Percentiles rank a stretch among this genome's conserved stretches.
Evolutionary conservation across 2,113 vertebrate genomes (phyloP).

Genomic region (Brachyhypopomus occidentalis): DNA sequence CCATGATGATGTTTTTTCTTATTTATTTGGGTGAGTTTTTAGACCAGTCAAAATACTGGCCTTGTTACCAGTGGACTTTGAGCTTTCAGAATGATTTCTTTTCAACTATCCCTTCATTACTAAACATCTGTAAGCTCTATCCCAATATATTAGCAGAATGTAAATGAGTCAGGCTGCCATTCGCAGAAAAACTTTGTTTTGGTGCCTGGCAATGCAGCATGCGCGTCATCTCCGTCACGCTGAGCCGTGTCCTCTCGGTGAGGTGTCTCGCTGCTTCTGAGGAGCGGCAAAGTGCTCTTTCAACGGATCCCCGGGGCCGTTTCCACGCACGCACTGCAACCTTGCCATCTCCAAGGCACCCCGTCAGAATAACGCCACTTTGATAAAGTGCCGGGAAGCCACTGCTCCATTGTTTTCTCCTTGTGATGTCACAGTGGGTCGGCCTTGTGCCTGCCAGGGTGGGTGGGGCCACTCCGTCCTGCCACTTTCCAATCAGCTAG

Average conservation of each 20-base stretch:
- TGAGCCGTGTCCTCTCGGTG: neutral
- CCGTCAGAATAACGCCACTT: conserved; percentile 22
- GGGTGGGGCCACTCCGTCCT: conserved; percentile 17
- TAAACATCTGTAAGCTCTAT: neutral
- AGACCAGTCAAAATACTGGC: too few relatives aligned
- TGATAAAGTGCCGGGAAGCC: conserved; percentile 9
- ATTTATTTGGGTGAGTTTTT: too few relatives aligned
- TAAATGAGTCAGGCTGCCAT: neutral
- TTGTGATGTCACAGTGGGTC: neutral
- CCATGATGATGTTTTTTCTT: too few relatives aligned
- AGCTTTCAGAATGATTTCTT: neutral
- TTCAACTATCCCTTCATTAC: neutral
- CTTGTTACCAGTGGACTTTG: neutral
- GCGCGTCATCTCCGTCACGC: neutral
- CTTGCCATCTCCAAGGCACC: neutral
- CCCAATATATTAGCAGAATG: neutral
- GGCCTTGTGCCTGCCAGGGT: neutral
- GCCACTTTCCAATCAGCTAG: conserved; percentile 26
- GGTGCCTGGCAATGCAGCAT: neutral
- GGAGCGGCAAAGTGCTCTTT: neutral
- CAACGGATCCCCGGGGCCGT: neutral
- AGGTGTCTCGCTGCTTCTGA: neutral
- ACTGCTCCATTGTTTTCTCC: neutral
- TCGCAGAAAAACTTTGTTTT: neutral
- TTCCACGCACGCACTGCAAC: neutral